Percentiles rank a stretch among this genome's conserved stretches.
These are phyloP conservation scores for Odontesthes bonariensis DNA, from an alignment of 2,113 vertebrate genomes.

Conservation along the genomic window DNA sequence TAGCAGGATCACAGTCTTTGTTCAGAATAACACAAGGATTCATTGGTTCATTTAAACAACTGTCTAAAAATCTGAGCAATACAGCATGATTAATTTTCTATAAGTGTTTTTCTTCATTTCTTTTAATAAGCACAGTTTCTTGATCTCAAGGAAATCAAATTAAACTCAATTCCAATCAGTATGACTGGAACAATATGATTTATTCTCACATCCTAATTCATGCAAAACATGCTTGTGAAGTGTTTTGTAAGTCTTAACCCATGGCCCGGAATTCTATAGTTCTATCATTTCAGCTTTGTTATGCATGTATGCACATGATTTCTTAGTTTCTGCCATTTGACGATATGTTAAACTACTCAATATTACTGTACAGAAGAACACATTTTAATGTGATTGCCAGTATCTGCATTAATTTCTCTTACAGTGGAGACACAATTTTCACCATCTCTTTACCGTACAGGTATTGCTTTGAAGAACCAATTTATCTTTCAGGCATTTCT, in stretches of 20 bases:
- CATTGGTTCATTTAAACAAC: slow-evolving; percentile 74
- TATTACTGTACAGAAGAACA: slow-evolving; percentile 13
- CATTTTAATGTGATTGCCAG: not conserved
- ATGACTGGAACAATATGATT: slow-evolving; percentile 60
- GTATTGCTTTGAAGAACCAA: slow-evolving; percentile 2
- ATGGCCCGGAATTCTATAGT: slow-evolving; percentile 26
- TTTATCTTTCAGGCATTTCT: slow-evolving; percentile 30
- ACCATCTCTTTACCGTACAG: slow-evolving; percentile 11
- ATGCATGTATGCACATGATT: slow-evolving; percentile 31
- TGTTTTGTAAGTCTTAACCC: slow-evolving; percentile 48
- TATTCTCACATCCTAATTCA: slow-evolving; percentile 39
- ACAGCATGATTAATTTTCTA: slow-evolving; percentile 69
- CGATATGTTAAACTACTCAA: not conserved
- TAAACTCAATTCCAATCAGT: slow-evolving; percentile 63
- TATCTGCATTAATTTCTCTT: not conserved
- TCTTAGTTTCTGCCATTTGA: slow-evolving; percentile 1
- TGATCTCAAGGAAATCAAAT: slow-evolving; percentile 71
- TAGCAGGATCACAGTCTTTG: slow-evolving; percentile 76
- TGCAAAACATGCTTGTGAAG: slow-evolving; percentile 24
- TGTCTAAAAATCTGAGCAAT: slow-evolving; percentile 69
- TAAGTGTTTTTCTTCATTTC: slow-evolving; percentile 29
- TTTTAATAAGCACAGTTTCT: slow-evolving; percentile 49
- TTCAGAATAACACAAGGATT: slow-evolving; percentile 70
- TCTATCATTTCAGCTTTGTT: slow-evolving; percentile 43
- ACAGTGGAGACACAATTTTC: not conserved